A percentile compares a stretch with the other conserved stretches of the same genome.
Evolutionary conservation across 2,888 invertebrate genomes (phyloP).

Genomic region (Erebia epiphron): DNA sequence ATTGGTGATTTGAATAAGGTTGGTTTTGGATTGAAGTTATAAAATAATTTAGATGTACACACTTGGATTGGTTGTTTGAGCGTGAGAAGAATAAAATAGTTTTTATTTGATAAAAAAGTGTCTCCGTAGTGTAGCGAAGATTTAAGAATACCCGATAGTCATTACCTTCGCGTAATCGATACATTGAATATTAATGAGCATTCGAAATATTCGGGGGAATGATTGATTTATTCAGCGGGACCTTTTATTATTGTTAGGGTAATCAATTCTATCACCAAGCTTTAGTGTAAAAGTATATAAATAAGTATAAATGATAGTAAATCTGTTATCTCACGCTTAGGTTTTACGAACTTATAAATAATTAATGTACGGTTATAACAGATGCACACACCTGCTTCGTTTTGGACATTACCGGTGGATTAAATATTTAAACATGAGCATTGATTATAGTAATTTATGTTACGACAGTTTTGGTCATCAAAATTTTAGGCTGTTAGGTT

Average conservation of each 20-base stretch:
- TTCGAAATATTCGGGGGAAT: slow-evolving; percentile 40
- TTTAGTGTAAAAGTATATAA: slow-evolving; percentile 31
- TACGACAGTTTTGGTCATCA: slow-evolving; percentile 8
- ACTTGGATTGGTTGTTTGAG: slow-evolving; percentile 18
- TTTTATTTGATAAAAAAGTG: slow-evolving; percentile 35
- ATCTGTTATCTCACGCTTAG: slow-evolving; percentile 35
- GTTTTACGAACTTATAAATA: slow-evolving; percentile 36
- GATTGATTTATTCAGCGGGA: slow-evolving; percentile 41
- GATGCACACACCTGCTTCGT: slow-evolving; percentile 30
- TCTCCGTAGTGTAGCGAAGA: slow-evolving; percentile 31
- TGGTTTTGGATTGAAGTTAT: slow-evolving; percentile 14
- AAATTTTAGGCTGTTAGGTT: slow-evolving; percentile 2
- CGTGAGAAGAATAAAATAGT: slow-evolving; percentile 40
- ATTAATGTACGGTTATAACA: slow-evolving; percentile 22
- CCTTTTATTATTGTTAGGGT: slow-evolving; percentile 31
- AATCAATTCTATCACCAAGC: slow-evolving; percentile 37
- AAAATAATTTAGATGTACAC: slow-evolving; percentile 1
- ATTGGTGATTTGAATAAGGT: background rate
- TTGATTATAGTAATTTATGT: slow-evolving; percentile 17
- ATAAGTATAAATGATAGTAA: slow-evolving; percentile 38
- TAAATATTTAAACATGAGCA: slow-evolving; percentile 16
- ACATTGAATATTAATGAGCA: slow-evolving; percentile 39
- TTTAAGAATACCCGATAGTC: slow-evolving; percentile 34
- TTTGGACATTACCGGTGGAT: slow-evolving; percentile 20
- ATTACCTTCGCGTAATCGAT: slow-evolving; percentile 44